A percentile compares a stretch with the other conserved stretches of the same genome.
These are phyloP conservation scores for Tuberolachnus salignus DNA, from an alignment of 2,888 invertebrate species.

Conservation along the genomic window DNA sequence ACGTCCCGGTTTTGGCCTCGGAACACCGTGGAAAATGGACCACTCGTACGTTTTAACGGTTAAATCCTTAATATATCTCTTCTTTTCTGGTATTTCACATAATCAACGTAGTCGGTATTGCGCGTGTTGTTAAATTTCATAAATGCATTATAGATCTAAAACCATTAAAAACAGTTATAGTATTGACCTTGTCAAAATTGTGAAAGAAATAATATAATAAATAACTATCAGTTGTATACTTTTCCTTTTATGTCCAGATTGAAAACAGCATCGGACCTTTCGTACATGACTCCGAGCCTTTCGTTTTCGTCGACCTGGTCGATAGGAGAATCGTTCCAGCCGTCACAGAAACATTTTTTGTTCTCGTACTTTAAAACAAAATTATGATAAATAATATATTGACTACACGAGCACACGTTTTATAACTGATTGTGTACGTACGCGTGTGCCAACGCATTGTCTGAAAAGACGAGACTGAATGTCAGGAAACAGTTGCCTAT, in stretches of 20 bases:
- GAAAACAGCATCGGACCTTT: not conserved
- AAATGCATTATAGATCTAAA: constrained; percentile 9
- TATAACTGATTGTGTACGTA: too few relatives aligned
- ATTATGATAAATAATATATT: too few relatives aligned
- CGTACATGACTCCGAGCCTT: not conserved
- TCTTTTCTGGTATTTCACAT: not conserved
- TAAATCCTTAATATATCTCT: not conserved
- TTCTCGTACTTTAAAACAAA: not conserved
- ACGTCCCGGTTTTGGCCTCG: too few relatives aligned
- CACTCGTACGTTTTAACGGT: not conserved
- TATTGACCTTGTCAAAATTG: too few relatives aligned
- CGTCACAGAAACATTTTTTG: not conserved
- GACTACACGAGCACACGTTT: too few relatives aligned
- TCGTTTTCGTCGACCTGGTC: not conserved
- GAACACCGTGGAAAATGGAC: too few relatives aligned
- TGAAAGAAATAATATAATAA: not conserved
- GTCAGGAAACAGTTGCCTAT: not conserved
- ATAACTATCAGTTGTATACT: not conserved
- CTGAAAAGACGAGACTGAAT: not conserved
- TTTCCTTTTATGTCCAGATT: not conserved
- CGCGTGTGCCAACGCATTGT: not conserved
- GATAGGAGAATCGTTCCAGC: not conserved
- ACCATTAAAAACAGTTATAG: not conserved
- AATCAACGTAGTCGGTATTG: not conserved
- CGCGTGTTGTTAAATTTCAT: not conserved